Conservation (phyloP, 1,140 invertebrate genomes). For the Drosophila pseudoobscura region DNA sequence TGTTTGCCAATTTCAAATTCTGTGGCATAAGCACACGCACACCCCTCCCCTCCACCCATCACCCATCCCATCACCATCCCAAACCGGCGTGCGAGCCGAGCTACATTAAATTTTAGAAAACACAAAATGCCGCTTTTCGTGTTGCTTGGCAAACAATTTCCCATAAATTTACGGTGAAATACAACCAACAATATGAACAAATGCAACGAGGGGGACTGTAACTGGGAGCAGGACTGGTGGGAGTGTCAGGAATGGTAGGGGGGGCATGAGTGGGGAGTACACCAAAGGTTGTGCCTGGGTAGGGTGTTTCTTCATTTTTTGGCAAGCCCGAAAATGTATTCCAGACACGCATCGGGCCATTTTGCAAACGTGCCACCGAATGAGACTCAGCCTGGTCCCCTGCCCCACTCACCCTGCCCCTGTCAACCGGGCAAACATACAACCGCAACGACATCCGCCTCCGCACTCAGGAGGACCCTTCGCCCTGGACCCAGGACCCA, state of each 20-base stretch:
- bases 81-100: slow-evolving; percentile 8
- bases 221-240: slow-evolving; percentile 1
- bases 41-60: not conserved
- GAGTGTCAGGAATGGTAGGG: not conserved
- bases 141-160: slow-evolving; percentile 70
- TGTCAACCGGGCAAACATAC: slow-evolving; percentile 29
- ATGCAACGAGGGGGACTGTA: slow-evolving; percentile 46
- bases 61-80: not conserved
- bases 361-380: slow-evolving; percentile 81
- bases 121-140: slow-evolving; percentile 69
- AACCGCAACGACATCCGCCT: slow-evolving; percentile 67
- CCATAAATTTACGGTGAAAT: slow-evolving; percentile 76
- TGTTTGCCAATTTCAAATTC: slow-evolving; percentile 63
- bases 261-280: not conserved
- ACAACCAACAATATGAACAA: slow-evolving; percentile 63
- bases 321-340: slow-evolving; percentile 80
- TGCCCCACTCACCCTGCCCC: not conserved
- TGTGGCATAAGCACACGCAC: slow-evolving; percentile 42
- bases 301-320: slow-evolving; percentile 51
- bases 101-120: slow-evolving; percentile 75
- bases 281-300: slow-evolving; percentile 32
- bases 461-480: slow-evolving; percentile 42
- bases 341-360: slow-evolving; percentile 78
- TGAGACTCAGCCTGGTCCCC: slow-evolving; percentile 47
- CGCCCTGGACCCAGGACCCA: slow-evolving; percentile 10